Evolutionary conservation across 2,113 vertebrate species (phyloP), one percentile per base, ranked within the genome.

Genomic region (Lophius piscatorius): DNA sequence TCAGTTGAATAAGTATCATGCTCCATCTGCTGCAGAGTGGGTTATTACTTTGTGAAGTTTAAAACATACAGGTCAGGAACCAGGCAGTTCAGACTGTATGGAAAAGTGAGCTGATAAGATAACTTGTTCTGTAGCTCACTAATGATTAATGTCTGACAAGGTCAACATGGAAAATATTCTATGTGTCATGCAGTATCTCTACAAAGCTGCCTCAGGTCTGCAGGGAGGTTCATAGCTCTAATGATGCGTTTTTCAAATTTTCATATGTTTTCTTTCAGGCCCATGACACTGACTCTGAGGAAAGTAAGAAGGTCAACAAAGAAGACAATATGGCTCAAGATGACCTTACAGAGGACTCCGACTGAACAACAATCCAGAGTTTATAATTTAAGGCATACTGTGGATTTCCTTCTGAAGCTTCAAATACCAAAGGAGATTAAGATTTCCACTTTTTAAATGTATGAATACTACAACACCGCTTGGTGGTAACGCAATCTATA

Each of bases 261-360:
- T 52, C 22, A 2, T 67, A 33, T 81, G 31, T 9, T 71, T 74
- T 23, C 23, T 46, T 48, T 47, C 68, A 86, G 79, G 70, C 26
- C 12, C 63, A 69, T 59, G 78, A 77, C 8, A 83, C 54, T 4
- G 81, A 90, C 45, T 62, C 75, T 17, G 87, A 83, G 7, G 70
- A 22, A 22, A 72, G 24, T 12, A 83, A 60, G 23, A 80, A 63
- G 44, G 63, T 28, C 6, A 68, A 51, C 34, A 57, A 21, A 14
- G 44, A 44, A 5, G 79, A 75, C 5, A 61, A 80, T 12, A 42
- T 48, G n/a, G 85, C 70, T 41, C 57, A 83, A 36, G 74, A 81
- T 1, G 76, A 86, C 13, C 35, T 56, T 9, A 21, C 62, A 5
- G 87, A 90, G 12, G 88, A 85, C 35, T 91, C 91, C 2, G 89